Conservation (phyloP, 2,797 vertebrate species). For the Coregonus sp. region DNA sequence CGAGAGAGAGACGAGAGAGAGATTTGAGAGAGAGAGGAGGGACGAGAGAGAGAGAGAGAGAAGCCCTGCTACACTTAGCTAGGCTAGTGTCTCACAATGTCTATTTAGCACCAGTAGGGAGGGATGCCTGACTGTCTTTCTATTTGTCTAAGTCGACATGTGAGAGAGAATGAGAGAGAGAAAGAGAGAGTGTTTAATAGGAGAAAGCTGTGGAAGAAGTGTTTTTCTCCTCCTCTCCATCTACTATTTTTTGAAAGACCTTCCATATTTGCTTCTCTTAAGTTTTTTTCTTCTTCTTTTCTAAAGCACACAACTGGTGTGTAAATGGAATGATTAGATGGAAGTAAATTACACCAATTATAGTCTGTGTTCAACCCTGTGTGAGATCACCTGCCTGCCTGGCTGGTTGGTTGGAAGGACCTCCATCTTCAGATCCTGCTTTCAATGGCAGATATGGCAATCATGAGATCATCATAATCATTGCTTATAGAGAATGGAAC, state of each 20-base stretch:
- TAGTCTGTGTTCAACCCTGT: neutral
- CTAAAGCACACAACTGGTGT: constrained; percentile 15
- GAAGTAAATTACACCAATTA: constrained; percentile 47
- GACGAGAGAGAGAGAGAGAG: neutral
- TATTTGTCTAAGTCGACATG: constrained; percentile 31
- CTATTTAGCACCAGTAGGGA: constrained; percentile 42
- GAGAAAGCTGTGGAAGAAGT: neutral
- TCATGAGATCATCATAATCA: constrained; percentile 43
- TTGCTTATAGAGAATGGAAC: constrained; percentile 18
- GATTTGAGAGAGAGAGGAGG: too few species aligned
- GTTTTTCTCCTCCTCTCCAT: neutral
- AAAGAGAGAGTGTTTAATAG: constrained; percentile 24
- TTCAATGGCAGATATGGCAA: constrained; percentile 62
- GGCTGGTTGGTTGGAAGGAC: neutral
- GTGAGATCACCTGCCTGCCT: constrained; percentile 27
- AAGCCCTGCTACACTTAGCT: neutral
- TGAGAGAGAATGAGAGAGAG: constrained; percentile 19
- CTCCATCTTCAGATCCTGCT: constrained; percentile 40
- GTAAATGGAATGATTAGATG: constrained; percentile 33
- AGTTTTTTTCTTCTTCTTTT: neutral
- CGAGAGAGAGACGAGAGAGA: too few species aligned
- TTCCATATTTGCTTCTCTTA: constrained; percentile 23
- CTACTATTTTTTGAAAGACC: constrained; percentile 15
- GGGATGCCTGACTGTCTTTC: constrained; percentile 33
- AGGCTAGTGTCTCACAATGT: constrained; percentile 23